phyloP scores from a whole-genome alignment of 2,888 invertebrate genomes.

The Sphecodes monilicornis region DNA sequence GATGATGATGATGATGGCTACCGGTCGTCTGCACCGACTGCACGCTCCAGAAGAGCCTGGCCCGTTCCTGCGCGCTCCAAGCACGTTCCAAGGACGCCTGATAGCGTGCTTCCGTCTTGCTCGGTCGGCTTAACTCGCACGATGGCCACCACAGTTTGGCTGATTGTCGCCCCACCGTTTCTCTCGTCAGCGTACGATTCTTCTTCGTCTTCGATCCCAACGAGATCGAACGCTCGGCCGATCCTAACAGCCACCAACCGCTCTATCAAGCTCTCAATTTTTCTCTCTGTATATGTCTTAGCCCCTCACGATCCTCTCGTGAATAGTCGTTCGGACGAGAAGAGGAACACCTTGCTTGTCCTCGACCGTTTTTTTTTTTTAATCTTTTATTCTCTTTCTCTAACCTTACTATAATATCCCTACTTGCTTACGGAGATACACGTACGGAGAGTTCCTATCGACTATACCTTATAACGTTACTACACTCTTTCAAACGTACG shows the following conservation, averaged over 20 bases:
- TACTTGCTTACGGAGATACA: constrained; percentile 2
- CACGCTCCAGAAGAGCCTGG: constrained; percentile 63
- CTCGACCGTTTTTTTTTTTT: too few relatives aligned
- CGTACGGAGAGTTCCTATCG: neutral
- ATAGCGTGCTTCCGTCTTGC: constrained; percentile 65
- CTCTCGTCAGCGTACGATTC: neutral
- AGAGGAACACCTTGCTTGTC: too few relatives aligned
- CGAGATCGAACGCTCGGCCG: constrained; percentile 44
- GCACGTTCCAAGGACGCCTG: constrained; percentile 60
- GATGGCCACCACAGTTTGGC: constrained; percentile 82
- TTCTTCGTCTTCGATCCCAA: neutral
- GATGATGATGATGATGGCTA: constrained; percentile 8
- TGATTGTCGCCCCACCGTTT: constrained; percentile 31
- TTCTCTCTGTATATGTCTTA: too few relatives aligned
- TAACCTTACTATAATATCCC: neutral
- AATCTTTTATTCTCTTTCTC: neutral
- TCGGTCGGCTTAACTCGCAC: constrained; percentile 51
- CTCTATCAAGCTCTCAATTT: neutral
- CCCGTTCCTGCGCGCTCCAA: constrained; percentile 61
- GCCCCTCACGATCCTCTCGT: neutral
- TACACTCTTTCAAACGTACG: neutral
- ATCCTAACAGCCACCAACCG: neutral
- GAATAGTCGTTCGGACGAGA: neutral
- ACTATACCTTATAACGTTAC: neutral
- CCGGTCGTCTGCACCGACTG: constrained; percentile 61